These are phyloP conservation scores for Myxocyprinus asiaticus DNA, from an alignment of 2,113 vertebrate genomes.

Conservation along the genomic window DNA sequence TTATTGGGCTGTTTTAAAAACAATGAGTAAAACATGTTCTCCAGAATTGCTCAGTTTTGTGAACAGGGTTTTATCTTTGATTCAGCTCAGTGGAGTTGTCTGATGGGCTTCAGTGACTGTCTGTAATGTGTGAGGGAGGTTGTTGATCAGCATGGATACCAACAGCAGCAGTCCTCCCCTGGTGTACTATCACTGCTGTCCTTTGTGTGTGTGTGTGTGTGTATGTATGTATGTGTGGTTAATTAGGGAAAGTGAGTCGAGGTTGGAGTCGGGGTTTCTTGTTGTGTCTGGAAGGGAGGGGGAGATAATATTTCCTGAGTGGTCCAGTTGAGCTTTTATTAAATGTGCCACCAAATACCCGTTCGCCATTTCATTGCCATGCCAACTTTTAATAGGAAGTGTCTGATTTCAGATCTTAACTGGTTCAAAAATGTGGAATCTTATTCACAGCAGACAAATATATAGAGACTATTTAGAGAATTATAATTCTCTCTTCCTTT, in stretches of 20 bases:
- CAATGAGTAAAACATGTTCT: constrained; percentile 3
- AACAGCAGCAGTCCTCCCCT: constrained; percentile 58
- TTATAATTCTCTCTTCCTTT: too few species aligned
- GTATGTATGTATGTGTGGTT: constrained; percentile 53
- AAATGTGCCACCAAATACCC: constrained; percentile 55
- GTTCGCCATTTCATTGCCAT: constrained; percentile 46
- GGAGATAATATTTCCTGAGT: constrained; percentile 74
- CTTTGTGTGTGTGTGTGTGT: constrained; percentile 56
- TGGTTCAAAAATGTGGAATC: constrained; percentile 9
- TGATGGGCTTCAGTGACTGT: constrained; percentile 5
- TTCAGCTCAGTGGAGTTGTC: constrained; percentile 4
- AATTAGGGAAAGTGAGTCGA: constrained; percentile 39
- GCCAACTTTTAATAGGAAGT: constrained; percentile 51
- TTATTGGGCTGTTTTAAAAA: not conserved
- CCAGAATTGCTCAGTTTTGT: not conserved
- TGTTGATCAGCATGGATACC: constrained; percentile 63
- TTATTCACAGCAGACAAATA: too few species aligned
- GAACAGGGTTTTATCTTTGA: not conserved
- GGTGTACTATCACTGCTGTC: constrained; percentile 53
- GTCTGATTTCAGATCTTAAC: constrained; percentile 52
- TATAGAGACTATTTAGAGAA: too few species aligned
- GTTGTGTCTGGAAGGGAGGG: constrained; percentile 59
- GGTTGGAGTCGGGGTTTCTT: constrained; percentile 39
- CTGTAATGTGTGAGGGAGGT: constrained; percentile 40
- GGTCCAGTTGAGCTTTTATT: constrained; percentile 69